Base-by-base conservation (phyloP, 1,140 invertebrate species). In the Drosophila bifasciata region DNA sequence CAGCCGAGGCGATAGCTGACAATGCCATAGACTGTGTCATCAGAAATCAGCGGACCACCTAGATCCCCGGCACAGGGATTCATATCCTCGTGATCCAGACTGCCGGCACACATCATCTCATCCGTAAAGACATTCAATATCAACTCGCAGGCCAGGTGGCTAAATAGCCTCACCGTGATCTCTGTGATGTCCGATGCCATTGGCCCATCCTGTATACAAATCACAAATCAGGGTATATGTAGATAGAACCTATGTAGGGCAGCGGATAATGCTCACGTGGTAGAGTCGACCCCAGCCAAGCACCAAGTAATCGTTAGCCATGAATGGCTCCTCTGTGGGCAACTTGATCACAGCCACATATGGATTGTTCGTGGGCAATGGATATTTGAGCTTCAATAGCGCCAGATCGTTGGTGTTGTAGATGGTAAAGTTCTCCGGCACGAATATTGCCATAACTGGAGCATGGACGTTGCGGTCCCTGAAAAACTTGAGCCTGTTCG, bases 71-170 rank as follows among this genome's bases (percentile, higher is more conserved):
- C 13, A 46, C 79, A 83, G 2, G 79, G 70, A 23, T 58, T 32
- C 21, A 40, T n/a, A 3, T 39, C 17, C 3, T 1, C 0, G 0
- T 8, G 13, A 1, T 43, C n/a, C 5, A 64, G 0, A 45, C 63
- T 64, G 9, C 63, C 74, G 28, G 58, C 79, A 17, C 79, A 83
- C 3, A 83, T 13, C 58, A 78, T 44, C n/a, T 75, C 75, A 1
- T 16, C 7, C 6, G 15, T 25, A 0, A 48, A 16, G 11, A 48
- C 21, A 0, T 25, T 11, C 11, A 83, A 19, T 13, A 64, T 1
- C 5, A 6, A 0, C 4, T 48, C 1, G 39, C 74, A 76, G 3
- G 39, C 11, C 1, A 15, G 0, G 3, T 4, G 17, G 13, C 44
- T n/a, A 6, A 39, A 23, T 25, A 74, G 6, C 32, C 16, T 1